Evolutionary conservation across 2,113 vertebrate genomes (phyloP), one percentile per base, ranked within the genome.

Genomic region (Onychorhynchus coronatus): DNA sequence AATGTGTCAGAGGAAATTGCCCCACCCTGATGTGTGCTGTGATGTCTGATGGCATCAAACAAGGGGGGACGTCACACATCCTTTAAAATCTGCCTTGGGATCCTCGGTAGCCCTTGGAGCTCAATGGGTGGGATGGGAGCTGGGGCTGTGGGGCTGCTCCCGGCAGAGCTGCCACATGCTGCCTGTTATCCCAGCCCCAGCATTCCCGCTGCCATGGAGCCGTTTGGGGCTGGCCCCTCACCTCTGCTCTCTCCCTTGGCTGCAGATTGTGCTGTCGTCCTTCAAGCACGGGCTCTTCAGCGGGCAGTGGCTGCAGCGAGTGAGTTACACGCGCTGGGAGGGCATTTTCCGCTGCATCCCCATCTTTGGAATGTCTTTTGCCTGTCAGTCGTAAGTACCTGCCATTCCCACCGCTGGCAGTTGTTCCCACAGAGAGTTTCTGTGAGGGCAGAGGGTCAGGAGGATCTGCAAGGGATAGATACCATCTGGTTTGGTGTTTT

Each of bases 351-450:
- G 99, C 98, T 99, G 99, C 97, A 98, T 99, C 97, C 99, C 99
- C 97, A 99, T 99, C 98, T 99, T 99, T 52, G 99, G 99, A 98
- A 99, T 99, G 99, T 99, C 99, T 70, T 99, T 99, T 89, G 99
- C 99, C 98, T 99, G 99, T 93, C 99, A 99, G 98, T 99, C 99
- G 99, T 99, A 98, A 99, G 99, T 99, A 98, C 97, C 62, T 65
- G 80, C 88, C 28, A 1, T 56, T 68, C 85, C 83, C 33, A 5
- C 84, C 82, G 44, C 85, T 49, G 84, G 82, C 71, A 44, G 52
- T 22, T 20, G 91, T 59, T 67, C 31, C 56, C 15, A 21, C 73
- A 4, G 1, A 3, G 88, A 35, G 53, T 41, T 71, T 82, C 30
- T 53, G 76, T 35, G 68, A 65, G 88, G 91, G 62, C 61, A 74